Evolutionary conservation across 2,888 invertebrate species (phyloP), one percentile per base, ranked within the genome.

Genomic region (Muscina levida): DNA sequence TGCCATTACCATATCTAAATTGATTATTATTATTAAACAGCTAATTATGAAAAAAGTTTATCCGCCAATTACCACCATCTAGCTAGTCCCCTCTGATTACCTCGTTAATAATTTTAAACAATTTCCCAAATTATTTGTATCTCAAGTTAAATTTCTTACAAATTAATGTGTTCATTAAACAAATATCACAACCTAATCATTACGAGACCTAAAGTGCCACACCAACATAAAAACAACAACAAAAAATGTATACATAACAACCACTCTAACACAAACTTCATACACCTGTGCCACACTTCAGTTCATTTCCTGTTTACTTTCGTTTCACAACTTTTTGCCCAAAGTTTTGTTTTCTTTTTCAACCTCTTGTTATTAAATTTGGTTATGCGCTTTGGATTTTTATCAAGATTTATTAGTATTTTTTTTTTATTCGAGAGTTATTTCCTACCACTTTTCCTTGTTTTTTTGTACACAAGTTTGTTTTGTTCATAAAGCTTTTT

Each of bases 271-370:
- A 24, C 53, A 53, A 53, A 11, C 10, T 13, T 13, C 15, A 76
- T 78, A 83, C 85, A 85, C 84, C 85, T 85, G 62, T 42, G 84
- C 84, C 80, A 84, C 80, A 84, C 83, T 84, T 82, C 77, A 79
- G 70, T 71, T 72, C 72, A 72, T 74, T 75, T 82, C 66, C 80
- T 73, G 80, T 81, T 82, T 81, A 67, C 53, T 73, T 74, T 62
- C n/a, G 13, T 37, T 72, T 72, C n/a, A 48, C 42, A 51, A 44
- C 46, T 13, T n/a, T 67, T 56, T 65, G 59, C 51, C 15, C 22
- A 15, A 31, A 46, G n/a, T n/a, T n/a, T n/a, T n/a, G n/a, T n/a
- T n/a, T n/a, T n/a, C n/a, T n/a, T n/a, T n/a, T n/a, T n/a, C 6
- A 37, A 39, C 31, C 67, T 77, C 67, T 11, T 62, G 26, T 56